Base-by-base conservation (phyloP, 2,797 vertebrate species). In the Lithobates sylvaticus region DNA sequence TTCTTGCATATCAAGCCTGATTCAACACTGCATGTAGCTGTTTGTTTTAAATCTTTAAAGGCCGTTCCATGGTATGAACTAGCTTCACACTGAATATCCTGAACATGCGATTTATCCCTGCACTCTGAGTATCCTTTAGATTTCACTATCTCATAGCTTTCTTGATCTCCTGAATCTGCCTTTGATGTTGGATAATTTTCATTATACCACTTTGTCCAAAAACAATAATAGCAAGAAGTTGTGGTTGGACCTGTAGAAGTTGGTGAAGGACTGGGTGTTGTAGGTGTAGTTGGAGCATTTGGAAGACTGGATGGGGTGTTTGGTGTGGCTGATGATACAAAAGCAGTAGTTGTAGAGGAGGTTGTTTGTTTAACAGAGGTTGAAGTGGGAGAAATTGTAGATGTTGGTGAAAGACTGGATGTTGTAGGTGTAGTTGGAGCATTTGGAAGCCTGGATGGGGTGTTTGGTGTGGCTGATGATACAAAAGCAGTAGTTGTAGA, bases 161-260 rank as follows among this genome's bases (percentile, higher is more conserved):
- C 77, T 47, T 3, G 5, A 26, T 79, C 77, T 79, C 77, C 77
- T 29, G 61, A 64, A 3, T 69, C 36, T 29, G 67, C 36, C 13
- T 10, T 15, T 27, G 77, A 79, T 47, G 21, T 13, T 67, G 76
- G 76, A 67, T 67, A 12, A 12, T 78, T 78, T 67, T 36, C 29
- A 42, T 78, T 21, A 42, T 65, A 23, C 76, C 76, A 78, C 3
- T 23, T 3, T 21, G 76, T 78, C 76, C 76, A 78, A 10, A 6
- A 8, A 27, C 76, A 67, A 16, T 23, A n/a, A 26, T 10, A 36
- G 42, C 29, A 39, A n/a, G 32, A 16, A 26, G 10, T 64, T 10
- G 34, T 15, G 6, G 76, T n/a, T 67, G 32, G 5, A 13, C 3
- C 13, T 26, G 21, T 27, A 10, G 61, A 67, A 3, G 34, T 42